phyloP scores from a whole-genome alignment of 2,888 invertebrate genomes.

The Nasonovia ribisnigri region DNA sequence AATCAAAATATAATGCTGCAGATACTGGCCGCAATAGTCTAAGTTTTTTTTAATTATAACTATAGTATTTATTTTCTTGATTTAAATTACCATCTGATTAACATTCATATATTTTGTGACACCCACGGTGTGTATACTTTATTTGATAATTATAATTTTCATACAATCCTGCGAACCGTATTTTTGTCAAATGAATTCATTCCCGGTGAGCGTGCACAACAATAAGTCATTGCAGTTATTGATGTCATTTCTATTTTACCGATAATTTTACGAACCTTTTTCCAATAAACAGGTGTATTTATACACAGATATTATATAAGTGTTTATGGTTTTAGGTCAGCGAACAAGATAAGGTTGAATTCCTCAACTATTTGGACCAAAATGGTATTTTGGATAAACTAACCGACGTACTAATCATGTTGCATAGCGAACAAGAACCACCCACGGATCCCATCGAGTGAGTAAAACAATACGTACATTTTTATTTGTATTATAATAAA shows the following conservation, averaged over 20 bases:
- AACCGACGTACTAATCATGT: background rate
- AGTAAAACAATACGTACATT: background rate
- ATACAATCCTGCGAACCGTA: background rate
- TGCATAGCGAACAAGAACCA: background rate
- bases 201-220: background rate
- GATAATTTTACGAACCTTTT: background rate
- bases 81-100: background rate
- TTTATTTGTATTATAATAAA: background rate
- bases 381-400: conserved; percentile 28
- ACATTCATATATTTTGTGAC: background rate
- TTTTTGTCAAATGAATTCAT: background rate
- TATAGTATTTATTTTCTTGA: background rate
- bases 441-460: background rate
- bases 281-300: background rate
- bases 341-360: background rate
- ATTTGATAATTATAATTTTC: background rate
- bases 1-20: background rate
- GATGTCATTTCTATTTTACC: background rate
- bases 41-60: background rate
- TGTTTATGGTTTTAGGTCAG: background rate
- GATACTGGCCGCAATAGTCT: background rate
- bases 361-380: conserved; percentile 18
- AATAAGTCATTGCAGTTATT: background rate
- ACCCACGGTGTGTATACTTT: background rate
- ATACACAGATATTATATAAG: background rate